Percentiles rank a stretch among this genome's conserved stretches.
phyloP scores from a whole-genome alignment of 92 coral and sea anemone genomes.

The Heliopora coerulea region DNA sequence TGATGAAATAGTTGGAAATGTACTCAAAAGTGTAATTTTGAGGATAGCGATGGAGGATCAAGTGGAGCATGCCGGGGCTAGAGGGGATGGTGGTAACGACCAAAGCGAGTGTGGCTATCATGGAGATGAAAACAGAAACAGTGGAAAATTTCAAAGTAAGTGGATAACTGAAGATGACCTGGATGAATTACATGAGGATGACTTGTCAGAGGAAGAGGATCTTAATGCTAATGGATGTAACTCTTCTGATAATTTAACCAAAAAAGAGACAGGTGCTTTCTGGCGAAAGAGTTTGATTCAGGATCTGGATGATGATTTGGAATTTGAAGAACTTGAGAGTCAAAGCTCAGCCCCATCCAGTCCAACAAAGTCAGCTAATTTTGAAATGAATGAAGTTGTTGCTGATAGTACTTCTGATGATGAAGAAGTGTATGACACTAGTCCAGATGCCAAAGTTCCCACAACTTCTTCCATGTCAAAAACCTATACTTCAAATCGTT shows the following conservation, averaged over 20 bases:
- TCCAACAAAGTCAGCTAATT: slow-evolving; percentile 41
- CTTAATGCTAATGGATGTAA: background rate
- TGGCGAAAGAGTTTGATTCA: slow-evolving; percentile 85
- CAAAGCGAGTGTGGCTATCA: background rate
- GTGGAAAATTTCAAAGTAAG: slow-evolving; percentile 36
- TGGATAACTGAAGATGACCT: slow-evolving; percentile 35
- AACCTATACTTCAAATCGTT: slow-evolving; percentile 1
- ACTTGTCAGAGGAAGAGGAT: slow-evolving; percentile 26
- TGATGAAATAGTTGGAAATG: slow-evolving; percentile 23
- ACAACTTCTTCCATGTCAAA: slow-evolving; percentile 67
- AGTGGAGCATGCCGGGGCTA: background rate
- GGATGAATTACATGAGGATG: slow-evolving; percentile 31
- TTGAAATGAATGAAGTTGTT: slow-evolving; percentile 42
- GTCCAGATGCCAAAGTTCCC: slow-evolving; percentile 76
- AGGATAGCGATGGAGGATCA: slow-evolving; percentile 9
- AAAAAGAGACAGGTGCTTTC: slow-evolving; percentile 38
- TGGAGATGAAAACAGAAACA: background rate
- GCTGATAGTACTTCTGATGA: slow-evolving; percentile 72
- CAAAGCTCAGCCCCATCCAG: slow-evolving; percentile 48
- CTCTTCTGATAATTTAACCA: slow-evolving; percentile 10
- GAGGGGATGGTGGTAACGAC: background rate
- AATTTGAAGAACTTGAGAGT: slow-evolving; percentile 71
- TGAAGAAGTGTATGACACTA: slow-evolving; percentile 77
- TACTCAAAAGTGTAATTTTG: slow-evolving; percentile 5
- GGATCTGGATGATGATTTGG: slow-evolving; percentile 77